phyloP scores from a whole-genome alignment of 2,888 invertebrate genomes.

The Erannis defoliaria region DNA sequence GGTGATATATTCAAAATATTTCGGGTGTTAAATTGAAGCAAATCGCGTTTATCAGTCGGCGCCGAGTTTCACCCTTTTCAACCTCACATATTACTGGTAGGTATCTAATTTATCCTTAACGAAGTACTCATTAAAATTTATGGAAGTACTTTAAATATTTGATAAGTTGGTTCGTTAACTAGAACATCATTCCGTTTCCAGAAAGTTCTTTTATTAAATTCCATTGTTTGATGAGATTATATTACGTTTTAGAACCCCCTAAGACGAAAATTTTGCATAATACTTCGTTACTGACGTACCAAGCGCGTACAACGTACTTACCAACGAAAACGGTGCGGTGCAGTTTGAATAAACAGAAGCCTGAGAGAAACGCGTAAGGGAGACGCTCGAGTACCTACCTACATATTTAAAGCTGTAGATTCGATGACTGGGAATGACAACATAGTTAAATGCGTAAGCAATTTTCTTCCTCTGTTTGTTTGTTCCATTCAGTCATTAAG shows the following conservation, averaged over 20 bases:
- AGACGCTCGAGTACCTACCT: neutral
- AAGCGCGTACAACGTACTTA: too few species aligned
- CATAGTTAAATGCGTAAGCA: neutral
- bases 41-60: conserved; percentile 42
- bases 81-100: conserved; percentile 22
- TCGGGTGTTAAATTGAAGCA: conserved; percentile 49
- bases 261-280: conserved; percentile 3
- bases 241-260: conserved; percentile 2
- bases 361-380: neutral
- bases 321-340: neutral
- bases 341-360: neutral
- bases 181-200: conserved; percentile 26
- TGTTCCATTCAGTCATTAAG: neutral
- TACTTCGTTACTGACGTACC: neutral
- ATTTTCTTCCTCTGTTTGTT: neutral
- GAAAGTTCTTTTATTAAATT: conserved; percentile 28
- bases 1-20: conserved; percentile 58
- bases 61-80: conserved; percentile 30
- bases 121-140: conserved; percentile 32
- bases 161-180: conserved; percentile 33
- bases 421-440: neutral
- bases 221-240: conserved; percentile 25
- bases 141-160: conserved; percentile 35
- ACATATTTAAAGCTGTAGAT: neutral
- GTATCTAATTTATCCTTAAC: conserved; percentile 34